A percentile compares a stretch with the other conserved stretches of the same genome.
Evolutionary conservation across 2,113 vertebrate genomes (phyloP).

Genomic region (Anthoscopus minutus): DNA sequence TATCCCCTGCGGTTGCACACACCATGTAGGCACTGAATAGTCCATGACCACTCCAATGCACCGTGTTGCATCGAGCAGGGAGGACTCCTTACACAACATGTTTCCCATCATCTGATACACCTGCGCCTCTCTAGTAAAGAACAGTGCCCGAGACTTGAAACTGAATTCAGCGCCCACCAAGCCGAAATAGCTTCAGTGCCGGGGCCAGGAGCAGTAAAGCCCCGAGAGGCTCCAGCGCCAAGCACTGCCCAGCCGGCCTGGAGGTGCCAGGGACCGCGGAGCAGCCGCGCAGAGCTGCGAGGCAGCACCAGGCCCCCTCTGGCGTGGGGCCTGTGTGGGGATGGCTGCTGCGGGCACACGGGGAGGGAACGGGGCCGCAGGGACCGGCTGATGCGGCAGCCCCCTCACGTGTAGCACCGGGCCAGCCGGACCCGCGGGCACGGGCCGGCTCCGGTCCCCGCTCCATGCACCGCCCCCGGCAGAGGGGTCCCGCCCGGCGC

Average conservation of each 20-base stretch:
- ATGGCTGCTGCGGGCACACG: not conserved
- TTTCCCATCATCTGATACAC: not conserved
- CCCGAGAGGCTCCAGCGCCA: rapidly evolving
- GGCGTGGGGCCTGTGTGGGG: rapidly evolving
- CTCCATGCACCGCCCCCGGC: too few species aligned
- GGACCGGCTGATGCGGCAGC: not conserved
- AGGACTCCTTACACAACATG: not conserved
- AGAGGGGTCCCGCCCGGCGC: not conserved
- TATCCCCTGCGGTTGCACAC: not conserved
- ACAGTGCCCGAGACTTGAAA: not conserved
- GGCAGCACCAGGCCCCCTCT: not conserved
- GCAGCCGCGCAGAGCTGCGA: rapidly evolving
- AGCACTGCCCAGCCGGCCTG: rapidly evolving
- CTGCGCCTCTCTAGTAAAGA: not conserved
- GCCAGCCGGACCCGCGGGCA: too few species aligned
- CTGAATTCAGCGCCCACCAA: not conserved
- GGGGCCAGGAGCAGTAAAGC: not conserved
- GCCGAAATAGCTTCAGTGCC: rapidly evolving
- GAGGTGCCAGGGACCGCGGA: rapidly evolving
- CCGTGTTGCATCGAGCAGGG: not conserved
- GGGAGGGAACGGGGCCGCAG: rapidly evolving
- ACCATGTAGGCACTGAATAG: rapidly evolving
- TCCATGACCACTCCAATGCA: not conserved
- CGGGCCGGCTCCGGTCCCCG: not conserved
- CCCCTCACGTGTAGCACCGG: not conserved